Evolutionary conservation across 2,888 invertebrate species (phyloP).

Genomic region (Agrochola lota): DNA sequence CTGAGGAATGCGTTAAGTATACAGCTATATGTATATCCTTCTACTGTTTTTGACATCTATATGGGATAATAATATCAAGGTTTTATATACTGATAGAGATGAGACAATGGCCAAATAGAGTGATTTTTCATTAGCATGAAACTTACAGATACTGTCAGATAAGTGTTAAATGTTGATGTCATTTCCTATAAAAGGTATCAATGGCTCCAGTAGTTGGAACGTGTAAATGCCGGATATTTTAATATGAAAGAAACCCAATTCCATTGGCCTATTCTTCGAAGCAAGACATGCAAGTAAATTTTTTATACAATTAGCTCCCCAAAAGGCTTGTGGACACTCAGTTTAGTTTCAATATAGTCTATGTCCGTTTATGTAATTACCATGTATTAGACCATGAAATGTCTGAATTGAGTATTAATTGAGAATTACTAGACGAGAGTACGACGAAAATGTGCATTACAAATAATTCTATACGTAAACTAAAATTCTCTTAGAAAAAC

Average conservation of each 20-base stretch:
- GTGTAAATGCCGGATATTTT: conserved; percentile 20
- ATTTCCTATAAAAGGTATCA: conserved; percentile 76
- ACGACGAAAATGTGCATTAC: background rate
- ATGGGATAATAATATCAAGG: conserved; percentile 54
- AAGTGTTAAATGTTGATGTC: conserved; percentile 81
- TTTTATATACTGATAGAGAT: conserved; percentile 38
- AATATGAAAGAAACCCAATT: background rate
- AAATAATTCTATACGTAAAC: background rate
- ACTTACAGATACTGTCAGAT: conserved; percentile 66
- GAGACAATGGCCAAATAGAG: conserved; percentile 64
- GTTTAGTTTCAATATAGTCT: background rate
- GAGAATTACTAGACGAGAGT: background rate
- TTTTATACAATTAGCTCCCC: background rate
- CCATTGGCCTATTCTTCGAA: conserved; percentile 16
- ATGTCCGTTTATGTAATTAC: background rate
- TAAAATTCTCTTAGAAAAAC: background rate
- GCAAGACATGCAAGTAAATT: background rate
- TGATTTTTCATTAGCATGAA: conserved; percentile 74
- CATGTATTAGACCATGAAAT: background rate
- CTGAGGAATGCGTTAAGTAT: conserved; percentile 22
- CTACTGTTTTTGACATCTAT: conserved; percentile 40
- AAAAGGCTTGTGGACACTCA: background rate
- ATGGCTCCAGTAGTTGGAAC: conserved; percentile 31
- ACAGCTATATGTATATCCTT: conserved; percentile 47
- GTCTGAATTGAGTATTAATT: background rate